Percentiles rank a stretch among this genome's conserved stretches.
Conservation (phyloP, 1,140 invertebrate species). For the Caenorhabditis brenneri region DNA sequence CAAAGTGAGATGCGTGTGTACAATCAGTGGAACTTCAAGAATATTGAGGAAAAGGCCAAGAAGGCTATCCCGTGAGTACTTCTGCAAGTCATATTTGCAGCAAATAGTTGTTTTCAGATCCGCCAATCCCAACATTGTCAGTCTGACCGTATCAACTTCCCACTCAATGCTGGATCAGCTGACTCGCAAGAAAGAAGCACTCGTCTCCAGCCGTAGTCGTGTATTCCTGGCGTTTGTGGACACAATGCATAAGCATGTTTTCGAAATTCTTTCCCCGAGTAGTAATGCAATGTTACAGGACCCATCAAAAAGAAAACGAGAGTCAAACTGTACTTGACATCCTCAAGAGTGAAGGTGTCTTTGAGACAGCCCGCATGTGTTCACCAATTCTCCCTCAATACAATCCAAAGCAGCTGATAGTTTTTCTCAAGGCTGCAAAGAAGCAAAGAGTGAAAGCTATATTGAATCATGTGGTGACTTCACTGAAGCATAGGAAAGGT, state of each 20-base stretch:
- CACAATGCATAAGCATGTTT: neutral
- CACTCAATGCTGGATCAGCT: slow-evolving; percentile 67
- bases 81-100: neutral
- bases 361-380: slow-evolving; percentile 92
- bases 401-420: slow-evolving; percentile 97
- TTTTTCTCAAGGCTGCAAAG: slow-evolving; percentile 96
- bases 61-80: neutral
- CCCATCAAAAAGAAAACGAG: slow-evolving; percentile 30
- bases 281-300: neutral
- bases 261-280: too few relatives aligned
- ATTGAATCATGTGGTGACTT: slow-evolving; percentile 86
- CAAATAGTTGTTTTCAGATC: neutral
- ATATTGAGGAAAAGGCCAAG: slow-evolving; percentile 5
- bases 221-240: slow-evolving; percentile 20
- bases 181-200: slow-evolving; percentile 52
- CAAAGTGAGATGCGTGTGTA: slow-evolving; percentile 99
- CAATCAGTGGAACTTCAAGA: slow-evolving; percentile 75
- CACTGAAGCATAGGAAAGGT: slow-evolving; percentile 61
- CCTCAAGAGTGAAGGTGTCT: slow-evolving; percentile 77
- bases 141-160: slow-evolving; percentile 58
- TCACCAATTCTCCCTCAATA: slow-evolving; percentile 98
- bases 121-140: slow-evolving; percentile 49
- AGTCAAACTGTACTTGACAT: slow-evolving; percentile 56
- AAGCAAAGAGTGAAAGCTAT: slow-evolving; percentile 97
- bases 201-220: slow-evolving; percentile 20